A percentile compares a stretch with the other conserved stretches of the same genome.
phyloP scores from a whole-genome alignment of 1,140 invertebrate species.

The Trigoniulus corallinus region DNA sequence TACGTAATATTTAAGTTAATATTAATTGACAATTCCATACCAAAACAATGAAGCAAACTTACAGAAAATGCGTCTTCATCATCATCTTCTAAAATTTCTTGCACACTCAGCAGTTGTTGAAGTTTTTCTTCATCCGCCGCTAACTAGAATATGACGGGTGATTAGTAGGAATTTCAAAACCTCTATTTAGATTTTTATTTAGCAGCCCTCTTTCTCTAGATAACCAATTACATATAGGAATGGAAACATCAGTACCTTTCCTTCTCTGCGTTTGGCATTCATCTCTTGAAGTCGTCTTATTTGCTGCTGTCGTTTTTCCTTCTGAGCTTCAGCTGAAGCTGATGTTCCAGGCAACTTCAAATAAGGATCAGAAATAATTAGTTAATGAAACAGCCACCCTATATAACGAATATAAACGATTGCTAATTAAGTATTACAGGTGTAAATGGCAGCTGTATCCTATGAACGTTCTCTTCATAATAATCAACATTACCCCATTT shows the following conservation, averaged over 20 bases:
- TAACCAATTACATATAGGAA: no score
- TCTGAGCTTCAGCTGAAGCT: conserved; percentile 11
- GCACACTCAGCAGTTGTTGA: conserved; percentile 52
- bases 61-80: conserved; percentile 55
- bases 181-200: neutral
- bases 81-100: conserved; percentile 58
- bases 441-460: conserved; percentile 66
- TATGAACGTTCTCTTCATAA: conserved; percentile 65
- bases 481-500: conserved; percentile 64
- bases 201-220: neutral
- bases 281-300: conserved; percentile 40
- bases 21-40: neutral
- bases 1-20: neutral
- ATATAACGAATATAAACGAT: neutral
- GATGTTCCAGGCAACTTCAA: conserved; percentile 11
- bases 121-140: conserved; percentile 75
- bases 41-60: conserved; percentile 11
- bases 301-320: conserved; percentile 10
- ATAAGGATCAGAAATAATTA: neutral
- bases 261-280: conserved; percentile 66
- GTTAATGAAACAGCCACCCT: neutral
- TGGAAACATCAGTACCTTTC: conserved; percentile 34
- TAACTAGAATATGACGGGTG: conserved; percentile 35
- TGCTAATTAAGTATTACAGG: conserved; percentile 18
- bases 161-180: neutral